Conservation (phyloP, 2,113 vertebrate species). For the Morone chrysops region DNA sequence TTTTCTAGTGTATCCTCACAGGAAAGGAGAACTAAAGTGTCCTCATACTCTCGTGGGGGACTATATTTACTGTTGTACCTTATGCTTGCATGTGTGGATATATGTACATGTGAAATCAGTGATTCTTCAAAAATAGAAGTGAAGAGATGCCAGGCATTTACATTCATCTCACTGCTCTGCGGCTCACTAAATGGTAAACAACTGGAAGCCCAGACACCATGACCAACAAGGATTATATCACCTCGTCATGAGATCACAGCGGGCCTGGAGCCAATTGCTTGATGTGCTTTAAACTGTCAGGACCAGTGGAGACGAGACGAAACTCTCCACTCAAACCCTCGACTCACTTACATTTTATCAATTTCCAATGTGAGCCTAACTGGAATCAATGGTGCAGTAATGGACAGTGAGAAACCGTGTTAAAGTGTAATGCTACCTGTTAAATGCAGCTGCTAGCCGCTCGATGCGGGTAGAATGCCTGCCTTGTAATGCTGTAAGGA, state of each 20-base stretch:
- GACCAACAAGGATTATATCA: conserved; percentile 65
- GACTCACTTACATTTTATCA: conserved; percentile 57
- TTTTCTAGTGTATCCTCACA: background rate
- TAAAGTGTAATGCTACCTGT: conserved; percentile 63
- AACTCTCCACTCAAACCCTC: conserved; percentile 32
- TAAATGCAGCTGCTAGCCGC: conserved; percentile 51
- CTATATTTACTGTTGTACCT: background rate
- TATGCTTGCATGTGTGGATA: background rate
- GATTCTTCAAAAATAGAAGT: background rate
- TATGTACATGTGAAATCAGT: conserved; percentile 13
- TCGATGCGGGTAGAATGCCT: conserved; percentile 38
- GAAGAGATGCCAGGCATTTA: conserved; percentile 6
- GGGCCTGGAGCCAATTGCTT: conserved; percentile 43
- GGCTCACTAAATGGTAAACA: conserved; percentile 61
- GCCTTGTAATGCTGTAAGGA: conserved; percentile 29
- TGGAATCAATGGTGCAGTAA: conserved; percentile 72
- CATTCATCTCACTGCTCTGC: conserved; percentile 26
- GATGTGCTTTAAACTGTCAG: conserved; percentile 40
- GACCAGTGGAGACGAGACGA: conserved; percentile 33
- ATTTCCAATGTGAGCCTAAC: conserved; percentile 60
- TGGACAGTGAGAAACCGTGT: conserved; percentile 58
- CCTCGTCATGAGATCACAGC: conserved; percentile 64
- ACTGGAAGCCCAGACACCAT: conserved; percentile 50
- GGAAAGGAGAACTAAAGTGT: conserved; percentile 11
- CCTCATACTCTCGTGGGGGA: background rate